These are phyloP conservation scores for Prinia subflava DNA, from an alignment of 2,113 vertebrate species.

Conservation along the genomic window DNA sequence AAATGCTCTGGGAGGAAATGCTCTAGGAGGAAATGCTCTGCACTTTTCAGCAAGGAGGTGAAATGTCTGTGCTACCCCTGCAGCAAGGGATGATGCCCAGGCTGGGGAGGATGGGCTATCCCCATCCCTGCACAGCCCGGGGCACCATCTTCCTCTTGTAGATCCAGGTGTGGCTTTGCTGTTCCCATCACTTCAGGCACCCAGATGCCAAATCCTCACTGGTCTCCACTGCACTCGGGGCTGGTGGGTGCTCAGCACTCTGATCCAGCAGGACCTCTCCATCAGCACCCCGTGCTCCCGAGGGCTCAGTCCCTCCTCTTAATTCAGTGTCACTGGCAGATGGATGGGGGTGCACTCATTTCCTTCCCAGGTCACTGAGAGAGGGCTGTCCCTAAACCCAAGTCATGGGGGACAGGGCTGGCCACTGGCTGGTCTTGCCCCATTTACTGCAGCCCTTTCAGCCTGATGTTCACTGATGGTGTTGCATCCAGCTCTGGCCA, in stretches of 20 bases:
- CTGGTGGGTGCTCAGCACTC: neutral
- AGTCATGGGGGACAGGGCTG: neutral
- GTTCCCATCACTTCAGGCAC: neutral
- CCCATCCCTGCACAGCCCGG: neutral
- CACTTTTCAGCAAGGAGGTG: neutral
- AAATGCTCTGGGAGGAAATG: no score
- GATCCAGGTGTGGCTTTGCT: neutral
- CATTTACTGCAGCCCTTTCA: neutral
- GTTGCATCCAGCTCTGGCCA: neutral
- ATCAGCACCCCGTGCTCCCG: accelerated
- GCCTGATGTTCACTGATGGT: accelerated
- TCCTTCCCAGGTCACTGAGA: neutral
- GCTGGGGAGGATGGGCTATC: neutral
- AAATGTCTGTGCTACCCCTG: neutral
- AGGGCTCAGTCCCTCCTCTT: neutral
- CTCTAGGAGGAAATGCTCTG: neutral
- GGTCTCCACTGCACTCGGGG: neutral
- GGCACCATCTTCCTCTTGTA: neutral
- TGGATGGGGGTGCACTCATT: accelerated
- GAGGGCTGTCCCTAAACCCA: neutral
- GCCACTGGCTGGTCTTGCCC: neutral
- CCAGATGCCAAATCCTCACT: neutral
- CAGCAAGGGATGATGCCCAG: neutral
- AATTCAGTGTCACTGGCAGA: neutral
- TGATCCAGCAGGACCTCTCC: neutral